Base-by-base conservation (phyloP, 1,140 invertebrate species). In the Hylaeus anthracinus region DNA sequence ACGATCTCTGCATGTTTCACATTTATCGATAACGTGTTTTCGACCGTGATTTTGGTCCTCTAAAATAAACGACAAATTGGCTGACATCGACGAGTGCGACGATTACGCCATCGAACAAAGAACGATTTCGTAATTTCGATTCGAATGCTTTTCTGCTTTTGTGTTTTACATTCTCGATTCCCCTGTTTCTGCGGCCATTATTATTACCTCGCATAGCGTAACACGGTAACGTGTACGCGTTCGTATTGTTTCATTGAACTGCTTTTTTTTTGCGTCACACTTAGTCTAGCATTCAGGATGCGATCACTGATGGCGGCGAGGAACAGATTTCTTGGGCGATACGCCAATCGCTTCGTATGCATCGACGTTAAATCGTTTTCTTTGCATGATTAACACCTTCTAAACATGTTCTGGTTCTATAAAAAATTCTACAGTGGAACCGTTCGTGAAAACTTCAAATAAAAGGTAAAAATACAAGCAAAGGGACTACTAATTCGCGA, bases 321-420 rank as follows among this genome's bases (percentile, higher is more conserved):
- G 67, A 72, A 72, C 60, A 10, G 67, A 79, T 67, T 82, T 84
- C 41, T 76, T 64, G 61, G 58, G 10, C 63, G 63, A 75, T 65
- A 56, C 26, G n/a, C 69, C 37, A 9, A 72, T 72, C 70, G 70
- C 9, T 60, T 72, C 71, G 37, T 72, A 72, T 72, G 43, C 55
- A 60, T 60, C 60, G 43, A 60, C 60, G 60, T 61, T 60, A 72
- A 43, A 41, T 72, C 41, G 71, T 61, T 72, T 60, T 72, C 71
- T 26, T 26, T 26, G 26, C 0, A 26, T 26, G 26, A 26, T 26
- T 26, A 26, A 26, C 26, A 26, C 26, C 26, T 26, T 26, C 26
- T 26, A 26, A 26, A 26, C 26, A 26, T 26, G 26, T 26, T 0
- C 26, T 26, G 26, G 26, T 26, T 26, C 26, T 26, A 26, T 26